Evolutionary conservation across 2,113 vertebrate species (phyloP).

Genomic region (Triplophysa dalaica): DNA sequence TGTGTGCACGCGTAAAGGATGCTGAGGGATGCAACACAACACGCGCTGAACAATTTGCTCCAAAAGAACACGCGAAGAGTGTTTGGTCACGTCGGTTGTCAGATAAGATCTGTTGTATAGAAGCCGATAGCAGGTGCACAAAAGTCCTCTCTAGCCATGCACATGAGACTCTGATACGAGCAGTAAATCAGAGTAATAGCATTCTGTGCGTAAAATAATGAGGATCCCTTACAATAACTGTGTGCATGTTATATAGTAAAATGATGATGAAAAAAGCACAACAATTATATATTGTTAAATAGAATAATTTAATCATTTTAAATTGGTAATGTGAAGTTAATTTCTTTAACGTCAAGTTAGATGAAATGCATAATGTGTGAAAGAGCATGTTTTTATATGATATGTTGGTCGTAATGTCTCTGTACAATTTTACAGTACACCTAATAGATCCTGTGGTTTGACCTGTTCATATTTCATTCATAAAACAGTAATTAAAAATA

Average conservation of each 20-base stretch:
- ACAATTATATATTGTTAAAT: too few relatives aligned
- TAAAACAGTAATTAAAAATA: not conserved
- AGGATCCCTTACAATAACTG: not conserved
- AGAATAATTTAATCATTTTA: not conserved
- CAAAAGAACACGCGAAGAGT: not conserved
- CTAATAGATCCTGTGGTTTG: not conserved
- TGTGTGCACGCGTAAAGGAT: not conserved
- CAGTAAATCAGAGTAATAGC: not conserved
- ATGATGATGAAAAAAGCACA: too few relatives aligned
- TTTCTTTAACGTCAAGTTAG: not conserved
- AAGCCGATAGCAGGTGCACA: not conserved
- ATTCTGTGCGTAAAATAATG: not conserved
- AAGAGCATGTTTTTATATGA: too few relatives aligned
- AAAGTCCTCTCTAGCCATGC: not conserved
- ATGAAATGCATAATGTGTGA: not conserved
- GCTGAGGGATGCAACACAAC: conserved; percentile 21
- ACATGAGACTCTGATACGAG: not conserved
- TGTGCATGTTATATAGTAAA: not conserved
- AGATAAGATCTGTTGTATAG: not conserved
- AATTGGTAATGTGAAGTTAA: not conserved
- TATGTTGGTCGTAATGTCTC: too few relatives aligned
- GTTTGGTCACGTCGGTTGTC: not conserved
- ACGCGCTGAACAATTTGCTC: not conserved
- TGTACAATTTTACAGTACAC: not conserved
- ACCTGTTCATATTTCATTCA: not conserved